Base-by-base conservation (phyloP, 2,113 vertebrate species). In the Phaethon lepturus region DNA sequence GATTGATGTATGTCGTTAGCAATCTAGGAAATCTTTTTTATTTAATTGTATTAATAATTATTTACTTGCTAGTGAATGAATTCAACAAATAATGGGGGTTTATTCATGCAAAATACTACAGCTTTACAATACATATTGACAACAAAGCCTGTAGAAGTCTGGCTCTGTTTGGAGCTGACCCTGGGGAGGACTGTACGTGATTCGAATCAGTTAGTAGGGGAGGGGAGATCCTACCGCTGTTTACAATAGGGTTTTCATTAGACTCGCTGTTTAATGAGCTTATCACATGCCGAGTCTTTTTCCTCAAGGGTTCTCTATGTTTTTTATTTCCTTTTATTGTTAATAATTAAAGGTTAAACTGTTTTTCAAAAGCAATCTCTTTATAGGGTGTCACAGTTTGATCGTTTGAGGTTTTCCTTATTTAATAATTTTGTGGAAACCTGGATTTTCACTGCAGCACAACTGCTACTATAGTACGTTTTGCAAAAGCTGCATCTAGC, bases 301-400 rank as follows among this genome's bases (percentile, higher is more conserved):
- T 88, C 76, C 86, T 94, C 64, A 76, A 88, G 85, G 76, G 91
- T 78, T 94, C 75, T 94, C 29, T 94, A 68, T 91, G 86, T 97
- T 96, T 93, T 94, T 86, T 11, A 79, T 97, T 97, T 97, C 96
- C 96, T 90, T 93, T 93, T 77, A 73, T 94, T 96, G 93, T 93
- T 80, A 91, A 86, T 77, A 95, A 90, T 94, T 95, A 84, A 88
- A 85, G 90, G 86, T 95, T 98, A 97, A 94, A 85, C 68, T 89
- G 86, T 85, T 89, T 84, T 88, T 94, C 88, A 85, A 79, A 77
- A 68, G 56, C 38, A 24, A 1, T 28, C 38, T 60, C 95, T 96
- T 87, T 62, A 62, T 71, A 28, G 66, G 73, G 62, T 85, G 86
- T 86, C 44, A 28, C 85, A 42, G 69, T 92, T 60, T 76, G 77